Conservation (phyloP, 2,797 vertebrate species). For the Platalea minor region DNA sequence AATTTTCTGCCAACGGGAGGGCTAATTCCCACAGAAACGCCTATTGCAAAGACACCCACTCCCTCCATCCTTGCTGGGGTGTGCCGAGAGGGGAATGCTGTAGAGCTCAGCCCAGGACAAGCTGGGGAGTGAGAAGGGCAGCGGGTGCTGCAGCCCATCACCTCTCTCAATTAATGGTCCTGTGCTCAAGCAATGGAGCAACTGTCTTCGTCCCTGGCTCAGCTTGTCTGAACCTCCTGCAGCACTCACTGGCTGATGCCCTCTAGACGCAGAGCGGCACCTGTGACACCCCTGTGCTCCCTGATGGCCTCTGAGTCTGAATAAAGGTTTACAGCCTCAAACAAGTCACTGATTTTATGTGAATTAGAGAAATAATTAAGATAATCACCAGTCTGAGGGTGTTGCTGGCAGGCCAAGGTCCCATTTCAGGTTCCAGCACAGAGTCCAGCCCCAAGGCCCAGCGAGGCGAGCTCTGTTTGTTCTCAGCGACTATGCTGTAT, state of each 20-base stretch:
- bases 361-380: background rate
- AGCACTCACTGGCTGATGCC: rapidly evolving
- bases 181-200: rapidly evolving
- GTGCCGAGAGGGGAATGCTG: rapidly evolving
- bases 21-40: background rate
- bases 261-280: rapidly evolving
- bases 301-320: background rate
- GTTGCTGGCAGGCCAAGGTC: background rate
- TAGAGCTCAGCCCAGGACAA: background rate
- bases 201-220: background rate
- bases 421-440: background rate
- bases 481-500: background rate
- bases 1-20: background rate
- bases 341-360: background rate
- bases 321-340: background rate
- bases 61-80: background rate
- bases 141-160: rapidly evolving
- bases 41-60: rapidly evolving
- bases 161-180: background rate
- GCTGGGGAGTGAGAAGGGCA: rapidly evolving
- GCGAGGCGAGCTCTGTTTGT: background rate
- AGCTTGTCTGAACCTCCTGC: background rate
- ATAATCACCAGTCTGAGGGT: background rate
- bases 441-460: background rate
- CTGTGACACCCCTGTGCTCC: background rate